Evolutionary conservation across 2,113 vertebrate species (phyloP).

Genomic region (Albula glossodonta): DNA sequence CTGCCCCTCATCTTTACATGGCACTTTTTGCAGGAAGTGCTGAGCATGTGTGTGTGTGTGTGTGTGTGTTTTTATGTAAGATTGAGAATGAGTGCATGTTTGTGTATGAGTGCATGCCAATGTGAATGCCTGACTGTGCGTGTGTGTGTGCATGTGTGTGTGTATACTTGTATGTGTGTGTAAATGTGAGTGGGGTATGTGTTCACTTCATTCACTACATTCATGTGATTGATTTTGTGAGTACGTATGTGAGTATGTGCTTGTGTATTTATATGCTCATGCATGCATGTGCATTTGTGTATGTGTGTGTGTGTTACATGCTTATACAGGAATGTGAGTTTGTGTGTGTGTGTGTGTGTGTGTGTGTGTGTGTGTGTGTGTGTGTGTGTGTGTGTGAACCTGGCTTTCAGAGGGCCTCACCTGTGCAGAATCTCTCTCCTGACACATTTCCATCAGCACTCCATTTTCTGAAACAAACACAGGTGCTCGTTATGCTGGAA

Average conservation of each 20-base stretch:
- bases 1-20: neutral
- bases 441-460: neutral
- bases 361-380: too few relatives aligned
- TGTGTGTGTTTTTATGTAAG: neutral
- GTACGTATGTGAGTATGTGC: too few relatives aligned
- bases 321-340: too few relatives aligned
- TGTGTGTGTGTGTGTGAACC: conserved; percentile 40
- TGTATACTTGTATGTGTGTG: too few relatives aligned
- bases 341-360: too few relatives aligned
- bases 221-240: too few relatives aligned
- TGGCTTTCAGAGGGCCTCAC: conserved; percentile 41
- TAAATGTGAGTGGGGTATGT: too few relatives aligned
- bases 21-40: neutral
- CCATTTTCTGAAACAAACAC: conserved; percentile 51
- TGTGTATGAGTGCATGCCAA: neutral
- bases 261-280: conserved; percentile 19
- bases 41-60: too few relatives aligned
- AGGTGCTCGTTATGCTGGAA: neutral
- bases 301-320: too few relatives aligned
- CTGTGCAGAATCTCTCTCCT: conserved; percentile 33
- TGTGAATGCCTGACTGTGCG: neutral
- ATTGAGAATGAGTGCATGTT: neutral
- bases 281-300: too few relatives aligned
- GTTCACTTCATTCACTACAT: too few relatives aligned
- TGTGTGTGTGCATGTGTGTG: neutral